phyloP scores from a whole-genome alignment of 2,888 invertebrate genomes.

The Ernsta delagoae region DNA sequence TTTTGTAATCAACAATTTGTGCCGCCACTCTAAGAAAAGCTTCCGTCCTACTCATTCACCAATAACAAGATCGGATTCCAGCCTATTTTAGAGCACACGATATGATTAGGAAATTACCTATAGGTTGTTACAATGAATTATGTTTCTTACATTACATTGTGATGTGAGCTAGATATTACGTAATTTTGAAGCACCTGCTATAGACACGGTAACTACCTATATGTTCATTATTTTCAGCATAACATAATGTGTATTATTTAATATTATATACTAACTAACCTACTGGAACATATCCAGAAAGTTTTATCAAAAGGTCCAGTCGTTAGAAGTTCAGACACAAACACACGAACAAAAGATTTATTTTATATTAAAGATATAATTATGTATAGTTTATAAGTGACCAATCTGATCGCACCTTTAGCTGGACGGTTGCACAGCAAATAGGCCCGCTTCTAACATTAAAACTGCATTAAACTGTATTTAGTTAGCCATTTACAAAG shows the following conservation, averaged over 20 bases:
- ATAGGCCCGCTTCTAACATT: constrained; percentile 72
- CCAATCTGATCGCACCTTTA: constrained; percentile 44
- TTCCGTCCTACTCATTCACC: constrained; percentile 71
- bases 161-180: not conserved
- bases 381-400: too few relatives aligned
- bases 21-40: constrained; percentile 68
- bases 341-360: too few relatives aligned
- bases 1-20: constrained; percentile 83
- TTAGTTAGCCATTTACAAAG: constrained; percentile 66
- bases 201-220: too few relatives aligned
- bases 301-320: too few relatives aligned
- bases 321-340: too few relatives aligned
- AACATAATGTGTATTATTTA: too few relatives aligned
- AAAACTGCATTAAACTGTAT: constrained; percentile 79
- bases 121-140: constrained; percentile 6
- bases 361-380: too few relatives aligned
- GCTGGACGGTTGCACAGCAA: constrained; percentile 58
- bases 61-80: constrained; percentile 72
- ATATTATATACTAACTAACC: too few relatives aligned
- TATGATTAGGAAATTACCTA: constrained; percentile 57
- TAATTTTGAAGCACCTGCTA: not conserved
- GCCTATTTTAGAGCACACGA: constrained; percentile 67
- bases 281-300: too few relatives aligned
- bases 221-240: too few relatives aligned
- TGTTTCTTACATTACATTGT: not conserved